phyloP scores from a whole-genome alignment of 92 coral and sea anemone species.

The Blastomussa wellsi region DNA sequence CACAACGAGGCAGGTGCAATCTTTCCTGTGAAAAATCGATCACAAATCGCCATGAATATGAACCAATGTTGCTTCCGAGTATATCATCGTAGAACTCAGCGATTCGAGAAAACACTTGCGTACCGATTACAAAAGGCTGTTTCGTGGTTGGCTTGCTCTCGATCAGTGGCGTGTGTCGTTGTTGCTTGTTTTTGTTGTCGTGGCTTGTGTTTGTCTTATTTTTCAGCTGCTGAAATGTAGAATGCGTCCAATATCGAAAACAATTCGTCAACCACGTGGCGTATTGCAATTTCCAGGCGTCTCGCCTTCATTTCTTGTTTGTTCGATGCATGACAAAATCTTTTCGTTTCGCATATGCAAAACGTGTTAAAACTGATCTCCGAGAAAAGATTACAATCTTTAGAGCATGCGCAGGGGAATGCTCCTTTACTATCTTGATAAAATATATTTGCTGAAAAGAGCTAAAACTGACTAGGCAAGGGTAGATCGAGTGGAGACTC shows the following conservation, averaged over 20 bases:
- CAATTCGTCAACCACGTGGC: background rate
- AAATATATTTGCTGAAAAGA: background rate
- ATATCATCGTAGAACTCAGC: background rate
- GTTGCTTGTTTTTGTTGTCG: background rate
- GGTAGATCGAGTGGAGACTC: background rate
- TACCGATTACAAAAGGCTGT: background rate
- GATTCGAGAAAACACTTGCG: slow-evolving; percentile 3
- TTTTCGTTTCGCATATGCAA: background rate
- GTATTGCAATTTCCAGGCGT: background rate
- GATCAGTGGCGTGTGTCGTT: background rate
- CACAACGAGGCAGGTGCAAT: slow-evolving; percentile 22
- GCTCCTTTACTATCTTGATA: background rate
- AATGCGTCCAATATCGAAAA: background rate
- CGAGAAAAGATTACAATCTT: background rate
- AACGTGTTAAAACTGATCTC: background rate
- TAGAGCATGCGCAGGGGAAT: background rate
- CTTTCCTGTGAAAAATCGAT: background rate
- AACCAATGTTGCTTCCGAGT: slow-evolving; percentile 8
- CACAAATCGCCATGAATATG: slow-evolving; percentile 4
- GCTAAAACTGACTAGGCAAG: background rate
- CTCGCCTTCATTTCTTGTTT: background rate
- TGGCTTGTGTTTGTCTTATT: background rate
- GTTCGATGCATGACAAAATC: background rate
- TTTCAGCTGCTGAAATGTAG: background rate
- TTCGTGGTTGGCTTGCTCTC: background rate